A percentile compares a stretch with the other conserved stretches of the same genome.
Evolutionary conservation across 2,113 vertebrate genomes (phyloP).

Genomic region (Phocoena sinus): DNA sequence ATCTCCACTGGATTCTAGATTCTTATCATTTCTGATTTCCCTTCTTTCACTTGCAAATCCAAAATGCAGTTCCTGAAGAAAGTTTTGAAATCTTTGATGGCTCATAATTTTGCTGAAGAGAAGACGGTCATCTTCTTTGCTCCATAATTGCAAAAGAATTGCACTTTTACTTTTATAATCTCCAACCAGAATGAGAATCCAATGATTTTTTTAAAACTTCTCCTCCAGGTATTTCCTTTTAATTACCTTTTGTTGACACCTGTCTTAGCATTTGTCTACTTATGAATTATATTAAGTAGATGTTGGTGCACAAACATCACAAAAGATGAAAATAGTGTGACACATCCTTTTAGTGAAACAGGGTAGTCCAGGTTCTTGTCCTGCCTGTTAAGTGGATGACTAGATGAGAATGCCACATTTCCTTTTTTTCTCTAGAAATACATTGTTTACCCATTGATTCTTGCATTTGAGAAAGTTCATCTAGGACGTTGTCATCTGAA

Average conservation of each 20-base stretch:
- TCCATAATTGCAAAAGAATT: background rate
- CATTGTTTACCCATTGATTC: background rate
- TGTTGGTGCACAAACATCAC: background rate
- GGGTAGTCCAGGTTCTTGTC: background rate
- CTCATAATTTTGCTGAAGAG: background rate
- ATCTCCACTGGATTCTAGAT: background rate
- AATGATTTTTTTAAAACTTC: background rate
- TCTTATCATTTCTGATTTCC: background rate
- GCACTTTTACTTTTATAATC: background rate
- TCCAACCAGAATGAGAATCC: background rate
- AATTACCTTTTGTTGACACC: background rate
- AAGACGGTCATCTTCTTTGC: background rate
- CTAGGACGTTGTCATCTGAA: background rate
- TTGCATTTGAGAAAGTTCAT: background rate
- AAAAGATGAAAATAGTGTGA: background rate
- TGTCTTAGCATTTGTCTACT: background rate
- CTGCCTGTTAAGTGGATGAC: background rate
- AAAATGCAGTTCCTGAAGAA: background rate
- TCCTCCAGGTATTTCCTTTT: background rate
- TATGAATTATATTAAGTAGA: background rate
- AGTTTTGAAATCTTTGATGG: background rate
- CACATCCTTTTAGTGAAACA: background rate
- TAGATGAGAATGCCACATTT: background rate
- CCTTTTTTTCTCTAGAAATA: background rate
- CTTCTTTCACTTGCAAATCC: background rate